A percentile compares a stretch with the other conserved stretches of the same genome.
Evolutionary conservation across 2,113 vertebrate genomes (phyloP).

Genomic region (Datnioides undecimradiatus): DNA sequence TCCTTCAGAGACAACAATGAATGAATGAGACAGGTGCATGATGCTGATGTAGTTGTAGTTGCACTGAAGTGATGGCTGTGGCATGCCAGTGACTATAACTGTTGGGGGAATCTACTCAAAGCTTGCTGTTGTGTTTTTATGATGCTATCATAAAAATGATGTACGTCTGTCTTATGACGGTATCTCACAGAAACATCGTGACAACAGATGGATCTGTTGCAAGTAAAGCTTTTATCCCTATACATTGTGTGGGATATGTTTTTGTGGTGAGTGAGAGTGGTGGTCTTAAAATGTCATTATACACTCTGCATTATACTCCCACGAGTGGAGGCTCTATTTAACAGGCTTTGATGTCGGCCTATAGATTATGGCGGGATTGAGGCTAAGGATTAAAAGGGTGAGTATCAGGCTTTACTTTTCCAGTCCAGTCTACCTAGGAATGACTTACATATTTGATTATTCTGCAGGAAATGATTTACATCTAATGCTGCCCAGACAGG

Average conservation of each 20-base stretch:
- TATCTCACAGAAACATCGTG: background rate
- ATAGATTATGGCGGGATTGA: constrained; percentile 67
- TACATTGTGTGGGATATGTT: rapidly evolving
- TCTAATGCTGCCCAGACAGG: background rate
- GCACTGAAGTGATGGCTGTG: background rate
- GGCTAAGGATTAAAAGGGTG: constrained; percentile 64
- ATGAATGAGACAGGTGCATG: constrained; percentile 12
- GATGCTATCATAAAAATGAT: background rate
- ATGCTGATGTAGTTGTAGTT: constrained; percentile 2
- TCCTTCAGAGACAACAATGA: background rate
- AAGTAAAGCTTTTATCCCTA: constrained; percentile 1
- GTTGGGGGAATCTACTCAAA: background rate
- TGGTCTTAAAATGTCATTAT: constrained; percentile 4
- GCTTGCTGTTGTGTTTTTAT: background rate
- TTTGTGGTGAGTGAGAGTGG: background rate
- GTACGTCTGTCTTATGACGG: background rate
- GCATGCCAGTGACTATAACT: background rate
- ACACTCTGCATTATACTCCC: constrained; percentile 11
- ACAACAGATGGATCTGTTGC: background rate
- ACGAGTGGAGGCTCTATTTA: constrained; percentile 35
- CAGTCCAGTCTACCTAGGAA: background rate
- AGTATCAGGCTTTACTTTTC: constrained; percentile 19
- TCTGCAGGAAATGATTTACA: constrained; percentile 4
- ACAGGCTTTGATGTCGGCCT: constrained; percentile 32
- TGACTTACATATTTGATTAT: background rate